Percentiles rank a stretch among this genome's conserved stretches.
These are phyloP conservation scores for Ephydatia muelleri DNA, from an alignment of 37 sponge, comb jelly and placozoan genomes.

Conservation along the genomic window DNA sequence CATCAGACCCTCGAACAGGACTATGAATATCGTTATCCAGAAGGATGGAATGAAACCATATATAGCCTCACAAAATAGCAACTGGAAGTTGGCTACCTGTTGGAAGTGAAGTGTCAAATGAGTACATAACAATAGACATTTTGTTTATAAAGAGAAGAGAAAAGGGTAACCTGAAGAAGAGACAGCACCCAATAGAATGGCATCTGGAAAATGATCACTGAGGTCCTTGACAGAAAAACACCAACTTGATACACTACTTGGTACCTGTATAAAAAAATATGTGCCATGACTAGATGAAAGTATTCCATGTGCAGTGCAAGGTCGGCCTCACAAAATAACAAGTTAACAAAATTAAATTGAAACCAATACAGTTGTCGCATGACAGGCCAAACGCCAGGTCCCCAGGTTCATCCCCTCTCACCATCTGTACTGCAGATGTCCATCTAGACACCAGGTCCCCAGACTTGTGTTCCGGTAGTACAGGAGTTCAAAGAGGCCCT, in stretches of 20 bases:
- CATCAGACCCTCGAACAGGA: conserved; percentile 89
- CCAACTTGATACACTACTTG: conserved; percentile 91
- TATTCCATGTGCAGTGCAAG: too few species aligned
- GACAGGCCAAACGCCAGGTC: too few species aligned
- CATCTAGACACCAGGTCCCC: conserved; percentile 58
- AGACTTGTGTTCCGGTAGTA: conserved; percentile 62
- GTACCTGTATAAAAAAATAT: conserved; percentile 56
- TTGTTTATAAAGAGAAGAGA: too few species aligned
- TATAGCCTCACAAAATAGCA: conserved; percentile 67
- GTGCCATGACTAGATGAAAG: too few species aligned
- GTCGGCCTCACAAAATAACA: too few species aligned
- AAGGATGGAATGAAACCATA: conserved; percentile 81
- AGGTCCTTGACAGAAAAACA: conserved; percentile 88
- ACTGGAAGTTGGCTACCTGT: conserved; percentile 53
- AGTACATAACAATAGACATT: not conserved
- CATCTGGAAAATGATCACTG: conserved; percentile 67
- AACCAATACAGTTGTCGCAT: too few species aligned
- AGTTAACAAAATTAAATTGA: too few species aligned
- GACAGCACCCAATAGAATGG: conserved; percentile 71
- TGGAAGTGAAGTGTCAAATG: not conserved
- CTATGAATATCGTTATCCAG: conserved; percentile 72
- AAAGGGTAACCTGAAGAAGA: conserved; percentile 85
- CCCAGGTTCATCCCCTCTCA: conserved; percentile 5
- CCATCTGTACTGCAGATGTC: conserved; percentile 73
- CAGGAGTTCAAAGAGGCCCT: conserved; percentile 79